Evolutionary conservation across 1,140 invertebrate species (phyloP), one percentile per base, ranked within the genome.

Genomic region (Stegodyphus mimosarum): DNA sequence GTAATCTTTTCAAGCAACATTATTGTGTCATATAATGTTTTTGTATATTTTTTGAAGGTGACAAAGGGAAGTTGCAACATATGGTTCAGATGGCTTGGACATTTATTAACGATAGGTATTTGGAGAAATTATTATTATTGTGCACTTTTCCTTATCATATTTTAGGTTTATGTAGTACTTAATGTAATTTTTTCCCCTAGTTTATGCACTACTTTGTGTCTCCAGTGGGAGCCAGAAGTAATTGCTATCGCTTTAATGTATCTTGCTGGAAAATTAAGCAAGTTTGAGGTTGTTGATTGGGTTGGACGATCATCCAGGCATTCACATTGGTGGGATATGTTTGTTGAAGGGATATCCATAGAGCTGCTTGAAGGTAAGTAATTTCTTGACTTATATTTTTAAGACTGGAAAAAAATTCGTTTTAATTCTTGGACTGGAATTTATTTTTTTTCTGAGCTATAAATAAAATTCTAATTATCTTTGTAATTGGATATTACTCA

Each of bases 51-150:
- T 48, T 75, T 71, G 55, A 88, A 93, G 94, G 96, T 74, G 97
- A 98, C 88, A 97, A 98, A 90, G 92, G 92, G 48, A 97, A 98
- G 91, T 91, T 98, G 75, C 95, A 98, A 89, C 98, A 98, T 91
- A 96, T 99, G 95, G 96, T 99, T 7, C 98, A 99, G 91, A 99
- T 98, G 96, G 97, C 98, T 3, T 99, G 98, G 98, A 99, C 97
- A 48, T 99, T 99, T 91, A 97, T 99, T 0, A 99, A 99, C 92
- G 99, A 99, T 90, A 97, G 95, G 95, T 96, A 90, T 66, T 33
- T 33, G 33, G 33, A 33, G 33, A 33, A n/a, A 33, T 33, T 33
- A 33, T 33, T 33, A 60, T 11, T 11, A 60, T 11, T 60, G 55
- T 60, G 1, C 1, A 9, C 55, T 60, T 60, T 60, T 11, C 15